These are phyloP conservation scores for Azemiops feae DNA, from an alignment of 2,113 vertebrate genomes.

Conservation along the genomic window DNA sequence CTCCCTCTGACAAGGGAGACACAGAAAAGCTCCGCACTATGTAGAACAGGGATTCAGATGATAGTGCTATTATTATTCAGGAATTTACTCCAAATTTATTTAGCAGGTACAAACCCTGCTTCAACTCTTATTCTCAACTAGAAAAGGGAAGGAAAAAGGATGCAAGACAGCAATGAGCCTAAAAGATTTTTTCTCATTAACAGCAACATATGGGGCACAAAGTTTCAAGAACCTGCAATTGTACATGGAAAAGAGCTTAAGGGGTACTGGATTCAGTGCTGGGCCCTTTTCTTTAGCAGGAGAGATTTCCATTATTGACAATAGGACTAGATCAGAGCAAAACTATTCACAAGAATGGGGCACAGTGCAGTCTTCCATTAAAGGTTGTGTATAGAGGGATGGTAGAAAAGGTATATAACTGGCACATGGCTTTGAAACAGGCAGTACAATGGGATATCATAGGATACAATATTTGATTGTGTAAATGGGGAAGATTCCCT, in stretches of 20 bases:
- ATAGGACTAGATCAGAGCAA: not conserved
- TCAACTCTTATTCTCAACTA: not conserved
- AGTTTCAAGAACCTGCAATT: not conserved
- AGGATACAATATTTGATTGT: not conserved
- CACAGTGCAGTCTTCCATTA: not conserved
- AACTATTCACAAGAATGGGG: not conserved
- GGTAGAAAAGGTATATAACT: not conserved
- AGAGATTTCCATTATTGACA: not conserved
- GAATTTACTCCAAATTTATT: not conserved
- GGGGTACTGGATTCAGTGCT: not conserved
- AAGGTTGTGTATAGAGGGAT: too few species aligned
- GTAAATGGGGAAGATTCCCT: not conserved
- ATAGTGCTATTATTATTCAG: not conserved
- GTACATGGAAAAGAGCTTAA: not conserved
- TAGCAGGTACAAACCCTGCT: not conserved
- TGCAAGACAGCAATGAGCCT: not conserved
- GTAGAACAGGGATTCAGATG: not conserved
- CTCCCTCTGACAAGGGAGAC: not conserved
- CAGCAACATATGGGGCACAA: not conserved
- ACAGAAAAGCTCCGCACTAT: not conserved
- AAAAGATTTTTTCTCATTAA: not conserved
- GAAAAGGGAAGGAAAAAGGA: not conserved
- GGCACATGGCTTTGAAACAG: not conserved
- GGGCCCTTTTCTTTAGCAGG: not conserved
- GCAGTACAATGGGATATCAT: not conserved